phyloP scores from a whole-genome alignment of 2,797 vertebrate genomes.

The Chaunax sp. region DNA sequence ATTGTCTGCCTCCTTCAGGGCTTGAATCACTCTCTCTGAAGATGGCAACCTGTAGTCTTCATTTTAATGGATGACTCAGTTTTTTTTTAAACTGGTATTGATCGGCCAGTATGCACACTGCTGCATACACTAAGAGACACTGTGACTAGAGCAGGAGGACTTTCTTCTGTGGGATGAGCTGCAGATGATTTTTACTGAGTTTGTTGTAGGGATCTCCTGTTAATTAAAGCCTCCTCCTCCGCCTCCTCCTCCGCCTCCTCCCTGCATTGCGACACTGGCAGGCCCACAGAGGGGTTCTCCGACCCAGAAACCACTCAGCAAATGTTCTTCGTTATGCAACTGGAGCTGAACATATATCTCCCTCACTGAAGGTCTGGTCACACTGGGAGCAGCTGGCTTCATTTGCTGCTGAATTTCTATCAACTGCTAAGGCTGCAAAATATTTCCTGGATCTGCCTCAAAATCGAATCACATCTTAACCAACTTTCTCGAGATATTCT shows the following conservation, averaged over 20 bases:
- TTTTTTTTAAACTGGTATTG: slow-evolving; percentile 36
- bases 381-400: neutral
- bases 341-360: slow-evolving; percentile 18
- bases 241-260: slow-evolving; percentile 2
- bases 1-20: too few species aligned
- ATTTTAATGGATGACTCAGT: slow-evolving; percentile 43
- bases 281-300: slow-evolving; percentile 58
- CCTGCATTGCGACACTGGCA: slow-evolving; percentile 81
- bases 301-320: slow-evolving; percentile 67
- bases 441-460: too few species aligned
- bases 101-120: slow-evolving; percentile 25
- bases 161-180: slow-evolving; percentile 33
- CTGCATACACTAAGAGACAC: too few species aligned
- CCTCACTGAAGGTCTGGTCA: neutral
- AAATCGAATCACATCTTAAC: too few species aligned
- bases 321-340: slow-evolving; percentile 56
- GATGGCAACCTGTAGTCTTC: neutral
- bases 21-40: slow-evolving; percentile 3
- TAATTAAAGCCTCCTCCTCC: slow-evolving; percentile 48
- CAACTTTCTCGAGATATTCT: too few species aligned
- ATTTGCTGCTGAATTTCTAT: neutral
- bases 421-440: too few species aligned
- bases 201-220: slow-evolving; percentile 36
- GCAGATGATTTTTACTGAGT: neutral
- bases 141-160: slow-evolving; percentile 44